A percentile compares a stretch with the other conserved stretches of the same genome.
These are phyloP conservation scores for Proteles cristata DNA, from an alignment of 2,113 vertebrate genomes.

Conservation along the genomic window DNA sequence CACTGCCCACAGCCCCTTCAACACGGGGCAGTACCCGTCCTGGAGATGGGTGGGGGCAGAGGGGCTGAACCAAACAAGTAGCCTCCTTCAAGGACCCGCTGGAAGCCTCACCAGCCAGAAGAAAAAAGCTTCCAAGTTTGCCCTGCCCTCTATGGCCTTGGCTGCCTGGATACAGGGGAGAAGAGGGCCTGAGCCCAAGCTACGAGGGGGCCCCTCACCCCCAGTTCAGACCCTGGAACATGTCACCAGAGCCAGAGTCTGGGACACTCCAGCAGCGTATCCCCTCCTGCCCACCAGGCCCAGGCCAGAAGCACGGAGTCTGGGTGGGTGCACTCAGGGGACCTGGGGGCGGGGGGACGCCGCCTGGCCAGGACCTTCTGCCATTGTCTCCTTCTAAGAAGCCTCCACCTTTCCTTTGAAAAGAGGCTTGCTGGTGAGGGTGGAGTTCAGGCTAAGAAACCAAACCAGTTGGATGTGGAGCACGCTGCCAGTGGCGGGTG, in stretches of 20 bases:
- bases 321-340: background rate
- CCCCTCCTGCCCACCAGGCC: background rate
- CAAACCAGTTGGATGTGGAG: background rate
- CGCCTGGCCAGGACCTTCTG: fast-evolving
- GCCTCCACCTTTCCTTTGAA: background rate
- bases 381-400: background rate
- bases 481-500: background rate
- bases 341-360: fast-evolving
- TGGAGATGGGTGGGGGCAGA: background rate
- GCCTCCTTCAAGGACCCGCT: background rate
- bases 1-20: background rate
- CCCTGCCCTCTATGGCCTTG: background rate
- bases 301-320: fast-evolving
- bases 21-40: too few relatives aligned
- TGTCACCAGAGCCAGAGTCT: background rate
- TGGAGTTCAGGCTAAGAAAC: background rate
- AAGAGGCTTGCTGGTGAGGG: background rate
- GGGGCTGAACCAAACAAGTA: too few relatives aligned
- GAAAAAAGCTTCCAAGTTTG: background rate
- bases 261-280: background rate
- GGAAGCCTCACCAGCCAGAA: background rate
- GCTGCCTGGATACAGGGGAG: background rate
- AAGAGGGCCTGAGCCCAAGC: background rate
- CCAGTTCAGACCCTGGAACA: background rate
- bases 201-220: background rate